Conservation (phyloP, 2,797 vertebrate species). For the Petrocephalus schoutedeni region DNA sequence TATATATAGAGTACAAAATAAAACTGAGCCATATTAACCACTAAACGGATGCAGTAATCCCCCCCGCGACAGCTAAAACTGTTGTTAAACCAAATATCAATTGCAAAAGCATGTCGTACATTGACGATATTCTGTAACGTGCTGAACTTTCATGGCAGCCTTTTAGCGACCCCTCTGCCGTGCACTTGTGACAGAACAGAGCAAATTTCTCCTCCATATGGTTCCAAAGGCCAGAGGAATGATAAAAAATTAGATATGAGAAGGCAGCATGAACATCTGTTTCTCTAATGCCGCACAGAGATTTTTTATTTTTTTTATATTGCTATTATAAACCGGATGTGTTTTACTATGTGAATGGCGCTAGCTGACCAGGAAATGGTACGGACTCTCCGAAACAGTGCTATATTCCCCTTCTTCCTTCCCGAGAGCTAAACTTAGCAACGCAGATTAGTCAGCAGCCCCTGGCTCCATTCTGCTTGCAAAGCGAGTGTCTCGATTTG, state of each 20-base stretch:
- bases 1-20: background rate
- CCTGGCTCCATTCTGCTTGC: background rate
- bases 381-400: background rate
- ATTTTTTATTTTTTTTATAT: background rate
- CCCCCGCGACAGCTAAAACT: background rate
- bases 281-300: background rate
- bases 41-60: background rate
- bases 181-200: background rate
- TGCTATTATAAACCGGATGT: conserved; percentile 2
- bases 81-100: background rate
- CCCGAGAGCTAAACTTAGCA: background rate
- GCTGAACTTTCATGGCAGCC: background rate
- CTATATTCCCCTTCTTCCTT: background rate
- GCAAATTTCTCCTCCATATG: background rate
- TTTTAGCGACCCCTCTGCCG: background rate
- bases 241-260: background rate
- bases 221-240: conserved; percentile 10
- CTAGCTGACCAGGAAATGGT: conserved; percentile 3
- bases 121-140: background rate
- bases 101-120: background rate
- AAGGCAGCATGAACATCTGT: background rate
- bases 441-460: background rate
- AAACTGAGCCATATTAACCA: background rate
- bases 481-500: background rate
- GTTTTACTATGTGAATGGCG: background rate